Conservation (phyloP, 2,888 invertebrate species). For the Agriopis aurantiaria region DNA sequence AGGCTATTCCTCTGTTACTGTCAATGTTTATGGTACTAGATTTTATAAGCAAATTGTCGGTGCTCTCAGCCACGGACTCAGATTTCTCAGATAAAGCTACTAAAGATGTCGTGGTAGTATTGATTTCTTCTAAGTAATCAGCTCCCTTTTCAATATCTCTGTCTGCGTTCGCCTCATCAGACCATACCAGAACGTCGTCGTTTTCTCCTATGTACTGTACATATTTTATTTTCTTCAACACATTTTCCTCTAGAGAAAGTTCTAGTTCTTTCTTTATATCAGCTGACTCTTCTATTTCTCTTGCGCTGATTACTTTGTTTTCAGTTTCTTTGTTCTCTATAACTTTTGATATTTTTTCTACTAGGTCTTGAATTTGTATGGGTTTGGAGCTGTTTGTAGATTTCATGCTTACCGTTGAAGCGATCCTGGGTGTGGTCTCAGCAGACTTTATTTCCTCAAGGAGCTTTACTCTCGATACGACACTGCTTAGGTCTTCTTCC, state of each 20-base stretch:
- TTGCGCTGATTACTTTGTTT: not conserved
- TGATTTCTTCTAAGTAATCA: conserved; percentile 34
- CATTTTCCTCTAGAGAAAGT: conserved; percentile 55
- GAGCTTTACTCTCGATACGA: conserved; percentile 73
- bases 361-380: conserved; percentile 37
- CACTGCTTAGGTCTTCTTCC: conserved; percentile 70
- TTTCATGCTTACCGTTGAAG: conserved; percentile 51
- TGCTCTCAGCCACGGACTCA: conserved; percentile 68
- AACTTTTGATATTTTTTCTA: conserved; percentile 18
- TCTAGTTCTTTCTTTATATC: conserved; percentile 51
- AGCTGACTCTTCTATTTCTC: not conserved
- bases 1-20: conserved; percentile 77
- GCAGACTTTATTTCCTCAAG: conserved; percentile 67
- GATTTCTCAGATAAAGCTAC: conserved; percentile 67
- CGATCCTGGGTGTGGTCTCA: conserved; percentile 61
- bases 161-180: conserved; percentile 57
- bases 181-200: conserved; percentile 68
- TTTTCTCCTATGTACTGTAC: conserved; percentile 64
- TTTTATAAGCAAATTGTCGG: conserved; percentile 64
- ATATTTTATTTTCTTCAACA: conserved; percentile 67
- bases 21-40: conserved; percentile 73
- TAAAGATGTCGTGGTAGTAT: conserved; percentile 51
- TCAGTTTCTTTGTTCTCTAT: not conserved
- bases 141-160: conserved; percentile 38
- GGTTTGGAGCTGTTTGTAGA: conserved; percentile 30